Evolutionary conservation across 2,797 vertebrate genomes (phyloP).

Genomic region (Furcifer pardalis): DNA sequence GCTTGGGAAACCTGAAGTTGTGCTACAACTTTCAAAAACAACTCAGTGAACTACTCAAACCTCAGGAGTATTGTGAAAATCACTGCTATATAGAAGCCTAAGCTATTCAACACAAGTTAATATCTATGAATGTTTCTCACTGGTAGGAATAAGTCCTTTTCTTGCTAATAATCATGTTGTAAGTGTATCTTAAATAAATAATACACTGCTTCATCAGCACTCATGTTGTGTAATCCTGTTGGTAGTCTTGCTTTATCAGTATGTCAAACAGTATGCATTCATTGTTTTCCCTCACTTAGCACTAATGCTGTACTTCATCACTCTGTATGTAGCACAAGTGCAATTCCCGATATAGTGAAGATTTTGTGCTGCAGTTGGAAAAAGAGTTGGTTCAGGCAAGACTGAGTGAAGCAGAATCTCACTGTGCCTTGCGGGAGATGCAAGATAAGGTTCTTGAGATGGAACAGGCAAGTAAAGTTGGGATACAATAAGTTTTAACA

Average conservation of each 20-base stretch:
- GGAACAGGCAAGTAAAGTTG: slow-evolving; percentile 85
- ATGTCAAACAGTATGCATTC: background rate
- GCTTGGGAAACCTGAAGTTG: slow-evolving; percentile 4
- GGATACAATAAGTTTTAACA: slow-evolving; percentile 6
- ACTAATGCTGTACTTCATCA: slow-evolving; percentile 69
- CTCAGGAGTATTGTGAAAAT: background rate
- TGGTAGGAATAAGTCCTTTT: background rate
- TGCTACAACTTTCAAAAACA: slow-evolving; percentile 2
- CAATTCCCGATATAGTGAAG: slow-evolving; percentile 89
- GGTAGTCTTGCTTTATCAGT: background rate
- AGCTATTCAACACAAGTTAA: background rate
- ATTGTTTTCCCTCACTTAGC: slow-evolving; percentile 36
- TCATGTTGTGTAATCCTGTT: background rate
- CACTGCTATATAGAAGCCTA: background rate
- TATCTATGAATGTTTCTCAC: background rate
- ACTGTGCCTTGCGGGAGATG: slow-evolving; percentile 97
- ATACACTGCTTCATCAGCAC: background rate
- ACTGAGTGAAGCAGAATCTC: slow-evolving; percentile 95
- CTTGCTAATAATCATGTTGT: background rate
- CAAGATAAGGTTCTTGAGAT: slow-evolving; percentile 98
- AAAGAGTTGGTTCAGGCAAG: slow-evolving; percentile 94
- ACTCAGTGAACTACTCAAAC: slow-evolving; percentile 3
- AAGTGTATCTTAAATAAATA: background rate
- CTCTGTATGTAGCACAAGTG: slow-evolving; percentile 85
- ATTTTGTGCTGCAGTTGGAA: slow-evolving; percentile 94